Evolutionary conservation across 2,797 vertebrate genomes (phyloP).

Genomic region (Danio choprae): DNA sequence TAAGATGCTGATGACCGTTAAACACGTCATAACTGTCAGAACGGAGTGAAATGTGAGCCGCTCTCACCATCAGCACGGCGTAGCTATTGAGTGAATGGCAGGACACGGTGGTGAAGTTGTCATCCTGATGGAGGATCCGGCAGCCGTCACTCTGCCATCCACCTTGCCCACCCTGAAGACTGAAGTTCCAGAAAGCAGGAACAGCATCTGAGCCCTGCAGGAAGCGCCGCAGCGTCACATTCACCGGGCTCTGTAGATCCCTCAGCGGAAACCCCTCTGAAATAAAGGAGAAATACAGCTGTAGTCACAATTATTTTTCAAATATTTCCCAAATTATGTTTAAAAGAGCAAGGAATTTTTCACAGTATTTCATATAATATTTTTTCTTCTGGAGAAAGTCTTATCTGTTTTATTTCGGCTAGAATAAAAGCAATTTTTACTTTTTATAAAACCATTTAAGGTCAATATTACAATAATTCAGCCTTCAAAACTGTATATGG

Average conservation of each 20-base stretch:
- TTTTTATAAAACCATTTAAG: too few relatives aligned
- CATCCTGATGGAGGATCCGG: conserved; percentile 86
- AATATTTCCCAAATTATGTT: too few relatives aligned
- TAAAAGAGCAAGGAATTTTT: too few relatives aligned
- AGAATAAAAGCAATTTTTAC: too few relatives aligned
- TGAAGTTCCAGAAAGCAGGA: conserved; percentile 92
- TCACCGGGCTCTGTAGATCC: conserved; percentile 81
- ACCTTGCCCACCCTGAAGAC: conserved; percentile 87
- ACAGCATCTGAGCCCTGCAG: conserved; percentile 88
- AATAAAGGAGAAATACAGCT: not conserved
- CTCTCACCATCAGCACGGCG: conserved; percentile 90
- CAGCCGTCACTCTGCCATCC: conserved; percentile 94
- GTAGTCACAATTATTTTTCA: too few relatives aligned
- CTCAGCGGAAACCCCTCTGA: conserved; percentile 83
- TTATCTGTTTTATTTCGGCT: too few relatives aligned
- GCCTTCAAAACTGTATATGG: too few relatives aligned
- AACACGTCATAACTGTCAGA: not conserved
- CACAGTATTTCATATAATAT: too few relatives aligned
- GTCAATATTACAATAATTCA: too few relatives aligned
- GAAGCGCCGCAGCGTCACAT: conserved; percentile 89
- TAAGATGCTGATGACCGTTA: too few relatives aligned
- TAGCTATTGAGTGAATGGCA: conserved; percentile 93
- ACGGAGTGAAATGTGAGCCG: not conserved
- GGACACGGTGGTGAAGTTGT: conserved; percentile 93
- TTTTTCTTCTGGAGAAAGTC: too few relatives aligned